Conservation (phyloP, 2,113 vertebrate species). For the Charina bottae region DNA sequence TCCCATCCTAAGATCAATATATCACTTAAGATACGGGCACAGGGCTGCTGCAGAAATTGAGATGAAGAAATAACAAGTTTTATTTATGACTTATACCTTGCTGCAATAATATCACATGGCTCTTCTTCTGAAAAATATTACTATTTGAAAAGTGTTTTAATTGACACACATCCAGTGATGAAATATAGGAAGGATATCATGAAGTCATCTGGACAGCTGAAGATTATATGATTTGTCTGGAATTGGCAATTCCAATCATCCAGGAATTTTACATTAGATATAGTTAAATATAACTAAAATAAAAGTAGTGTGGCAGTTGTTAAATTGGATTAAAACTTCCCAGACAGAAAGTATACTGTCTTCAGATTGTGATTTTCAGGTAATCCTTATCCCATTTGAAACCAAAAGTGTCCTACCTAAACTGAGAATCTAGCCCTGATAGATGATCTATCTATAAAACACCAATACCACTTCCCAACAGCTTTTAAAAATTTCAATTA, state of each 20-base stretch:
- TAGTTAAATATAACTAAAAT: neutral
- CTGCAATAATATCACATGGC: neutral
- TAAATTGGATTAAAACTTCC: slow-evolving; percentile 4
- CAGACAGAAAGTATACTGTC: neutral
- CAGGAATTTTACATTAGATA: neutral
- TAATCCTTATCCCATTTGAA: neutral
- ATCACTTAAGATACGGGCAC: neutral
- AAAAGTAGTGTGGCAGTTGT: neutral
- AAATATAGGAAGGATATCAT: neutral
- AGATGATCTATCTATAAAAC: slow-evolving; percentile 3
- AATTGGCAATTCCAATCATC: neutral
- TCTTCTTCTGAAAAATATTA: neutral
- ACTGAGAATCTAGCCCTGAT: neutral
- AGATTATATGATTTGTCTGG: neutral
- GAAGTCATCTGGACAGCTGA: neutral
- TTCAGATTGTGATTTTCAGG: neutral
- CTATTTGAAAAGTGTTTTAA: neutral
- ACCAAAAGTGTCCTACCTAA: neutral
- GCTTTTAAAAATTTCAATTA: slow-evolving; percentile 13
- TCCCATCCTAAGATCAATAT: neutral
- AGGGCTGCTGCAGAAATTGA: neutral
- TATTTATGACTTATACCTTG: neutral
- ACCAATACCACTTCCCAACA: slow-evolving; percentile 33
- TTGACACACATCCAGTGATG: neutral
- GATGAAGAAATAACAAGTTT: neutral